Conservation (phyloP, 1,140 invertebrate genomes). For the Plutomurus gul region DNA sequence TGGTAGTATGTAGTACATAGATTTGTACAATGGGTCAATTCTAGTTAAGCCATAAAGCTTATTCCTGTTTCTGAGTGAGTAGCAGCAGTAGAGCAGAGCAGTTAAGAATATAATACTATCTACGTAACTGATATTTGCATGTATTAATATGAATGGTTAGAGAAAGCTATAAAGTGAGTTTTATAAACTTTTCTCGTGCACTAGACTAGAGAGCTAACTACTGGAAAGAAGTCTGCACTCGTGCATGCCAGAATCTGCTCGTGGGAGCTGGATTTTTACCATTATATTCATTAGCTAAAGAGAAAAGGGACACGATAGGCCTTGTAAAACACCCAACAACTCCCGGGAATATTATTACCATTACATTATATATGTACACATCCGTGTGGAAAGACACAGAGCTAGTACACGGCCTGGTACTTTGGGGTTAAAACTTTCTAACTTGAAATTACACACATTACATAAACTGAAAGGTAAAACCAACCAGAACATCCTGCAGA, state of each 20-base stretch:
- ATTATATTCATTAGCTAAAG: no score
- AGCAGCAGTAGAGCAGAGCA: no score
- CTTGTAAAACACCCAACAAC: background rate
- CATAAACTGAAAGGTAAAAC: constrained; percentile 10
- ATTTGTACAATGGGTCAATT: no score
- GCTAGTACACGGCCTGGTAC: background rate
- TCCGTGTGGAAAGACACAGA: background rate
- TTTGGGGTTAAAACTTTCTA: background rate
- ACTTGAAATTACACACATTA: constrained; percentile 17
- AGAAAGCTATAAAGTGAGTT: no score
- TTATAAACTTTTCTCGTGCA: background rate
- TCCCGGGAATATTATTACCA: background rate
- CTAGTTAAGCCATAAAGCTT: no score
- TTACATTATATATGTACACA: background rate
- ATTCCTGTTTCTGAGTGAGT: no score
- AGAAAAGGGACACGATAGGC: constrained; percentile 11
- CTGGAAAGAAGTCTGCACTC: no score
- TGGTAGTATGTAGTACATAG: no score
- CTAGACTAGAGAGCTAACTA: background rate
- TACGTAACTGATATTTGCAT: background rate
- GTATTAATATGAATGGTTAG: no score
- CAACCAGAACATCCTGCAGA: no score
- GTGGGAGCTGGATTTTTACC: no score
- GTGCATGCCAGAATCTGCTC: no score
- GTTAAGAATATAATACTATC: background rate